These are phyloP conservation scores for Pyrocephalus nanus DNA, from an alignment of 2,797 vertebrate species.

Conservation along the genomic window DNA sequence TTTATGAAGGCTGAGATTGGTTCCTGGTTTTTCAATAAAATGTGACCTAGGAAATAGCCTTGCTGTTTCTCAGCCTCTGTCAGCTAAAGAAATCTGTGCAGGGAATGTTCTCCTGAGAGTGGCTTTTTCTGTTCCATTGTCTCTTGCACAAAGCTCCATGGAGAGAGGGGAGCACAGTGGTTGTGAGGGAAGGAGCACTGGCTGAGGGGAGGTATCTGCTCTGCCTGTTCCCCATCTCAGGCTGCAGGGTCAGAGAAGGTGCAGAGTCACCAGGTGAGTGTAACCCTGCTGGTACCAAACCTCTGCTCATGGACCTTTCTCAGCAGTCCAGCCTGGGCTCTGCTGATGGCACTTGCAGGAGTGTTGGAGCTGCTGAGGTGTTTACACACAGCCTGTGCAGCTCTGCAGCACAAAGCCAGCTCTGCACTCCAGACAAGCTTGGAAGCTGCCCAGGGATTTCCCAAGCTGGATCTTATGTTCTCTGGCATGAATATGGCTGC, in stretches of 20 bases:
- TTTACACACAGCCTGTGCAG: not conserved
- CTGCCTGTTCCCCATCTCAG: not conserved
- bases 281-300: not conserved
- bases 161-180: not conserved
- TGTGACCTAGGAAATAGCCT: not conserved
- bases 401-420: not conserved
- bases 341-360: not conserved
- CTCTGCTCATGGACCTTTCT: not conserved
- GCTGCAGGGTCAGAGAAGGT: not conserved
- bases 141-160: not conserved
- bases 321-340: not conserved
- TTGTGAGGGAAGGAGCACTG: not conserved
- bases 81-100: not conserved
- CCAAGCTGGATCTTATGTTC: not conserved
- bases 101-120: not conserved
- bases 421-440: conserved; percentile 11
- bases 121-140: not conserved
- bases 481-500: conserved; percentile 6
- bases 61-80: not conserved
- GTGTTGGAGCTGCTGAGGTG: not conserved
- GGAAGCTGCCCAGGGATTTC: conserved; percentile 40
- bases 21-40: not conserved
- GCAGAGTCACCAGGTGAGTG: not conserved
- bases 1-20: not conserved
- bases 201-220: not conserved